Conservation (phyloP, 2,888 invertebrate genomes). For the Dinocampus coccinellae region DNA sequence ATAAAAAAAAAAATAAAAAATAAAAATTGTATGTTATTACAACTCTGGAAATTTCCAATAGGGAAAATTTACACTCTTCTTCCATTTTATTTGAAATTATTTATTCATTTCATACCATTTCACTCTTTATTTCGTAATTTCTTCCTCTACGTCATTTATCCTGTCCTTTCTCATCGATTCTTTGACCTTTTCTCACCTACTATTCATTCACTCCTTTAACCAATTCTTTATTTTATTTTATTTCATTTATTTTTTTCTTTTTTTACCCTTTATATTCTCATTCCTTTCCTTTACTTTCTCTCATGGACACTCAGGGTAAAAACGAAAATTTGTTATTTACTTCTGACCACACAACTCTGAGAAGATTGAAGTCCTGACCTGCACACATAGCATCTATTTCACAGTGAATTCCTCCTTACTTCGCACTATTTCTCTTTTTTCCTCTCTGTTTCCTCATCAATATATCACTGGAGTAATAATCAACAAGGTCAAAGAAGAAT, state of each 20-base stretch:
- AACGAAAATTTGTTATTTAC: conserved; percentile 1
- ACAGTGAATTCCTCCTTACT: not conserved
- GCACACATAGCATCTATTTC: not conserved
- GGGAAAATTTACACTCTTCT: not conserved
- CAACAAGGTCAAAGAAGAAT: not conserved
- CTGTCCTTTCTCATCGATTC: not conserved
- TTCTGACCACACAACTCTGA: not conserved
- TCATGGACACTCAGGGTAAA: not conserved
- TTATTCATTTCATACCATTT: not conserved
- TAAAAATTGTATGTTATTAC: not conserved
- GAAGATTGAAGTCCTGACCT: conserved; percentile 17
- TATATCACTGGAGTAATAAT: too few relatives aligned
- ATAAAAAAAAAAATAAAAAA: too few relatives aligned
- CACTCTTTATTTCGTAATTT: not conserved
- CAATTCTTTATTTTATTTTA: not conserved
- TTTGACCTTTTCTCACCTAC: not conserved
- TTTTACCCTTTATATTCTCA: not conserved
- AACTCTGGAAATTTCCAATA: not conserved
- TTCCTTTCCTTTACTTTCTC: not conserved
- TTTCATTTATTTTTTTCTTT: too few relatives aligned
- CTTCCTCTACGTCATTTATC: not conserved
- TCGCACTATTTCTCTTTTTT: not conserved
- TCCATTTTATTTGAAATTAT: too few relatives aligned
- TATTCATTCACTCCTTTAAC: not conserved
- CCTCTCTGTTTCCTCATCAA: not conserved